Evolutionary conservation across 2,113 vertebrate genomes (phyloP).

Genomic region (Callopanchax toddi): DNA sequence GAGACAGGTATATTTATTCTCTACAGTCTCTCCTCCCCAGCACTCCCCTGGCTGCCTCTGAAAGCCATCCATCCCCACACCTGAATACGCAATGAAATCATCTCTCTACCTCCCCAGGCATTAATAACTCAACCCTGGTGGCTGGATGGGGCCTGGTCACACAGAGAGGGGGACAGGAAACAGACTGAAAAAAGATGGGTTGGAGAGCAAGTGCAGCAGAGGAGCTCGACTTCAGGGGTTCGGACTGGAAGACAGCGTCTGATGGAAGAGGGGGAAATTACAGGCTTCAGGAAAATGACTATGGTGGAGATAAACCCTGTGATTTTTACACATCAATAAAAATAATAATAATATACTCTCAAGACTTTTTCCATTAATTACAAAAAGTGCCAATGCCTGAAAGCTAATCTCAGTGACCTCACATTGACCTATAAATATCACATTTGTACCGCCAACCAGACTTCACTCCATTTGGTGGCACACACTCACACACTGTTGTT

Average conservation of each 20-base stretch:
- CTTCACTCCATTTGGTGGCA: too few species aligned
- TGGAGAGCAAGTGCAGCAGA: constrained; percentile 37
- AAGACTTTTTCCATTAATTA: neutral
- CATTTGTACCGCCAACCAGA: too few species aligned
- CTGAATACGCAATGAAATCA: constrained; percentile 81
- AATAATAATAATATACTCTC: neutral
- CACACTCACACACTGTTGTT: too few species aligned
- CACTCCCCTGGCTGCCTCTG: constrained; percentile 67
- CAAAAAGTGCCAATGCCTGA: too few species aligned
- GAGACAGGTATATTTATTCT: constrained; percentile 79
- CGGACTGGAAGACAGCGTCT: constrained; percentile 19
- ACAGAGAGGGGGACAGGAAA: constrained; percentile 39
- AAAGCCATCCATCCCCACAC: constrained; percentile 76
- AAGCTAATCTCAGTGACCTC: too few species aligned
- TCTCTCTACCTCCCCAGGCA: constrained; percentile 69
- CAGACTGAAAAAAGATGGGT: constrained; percentile 52
- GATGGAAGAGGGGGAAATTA: constrained; percentile 16
- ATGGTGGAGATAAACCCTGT: neutral
- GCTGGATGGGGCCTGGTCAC: constrained; percentile 54
- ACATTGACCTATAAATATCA: too few species aligned
- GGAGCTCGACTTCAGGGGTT: constrained; percentile 24
- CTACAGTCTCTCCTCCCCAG: constrained; percentile 67
- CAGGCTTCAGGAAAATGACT: constrained; percentile 19
- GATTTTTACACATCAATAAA: constrained; percentile 1
- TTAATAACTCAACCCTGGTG: constrained; percentile 75